A percentile compares a stretch with the other conserved stretches of the same genome.
Evolutionary conservation across 1,140 invertebrate genomes (phyloP).

Genomic region (Pseudomyrmex cubaensis): DNA sequence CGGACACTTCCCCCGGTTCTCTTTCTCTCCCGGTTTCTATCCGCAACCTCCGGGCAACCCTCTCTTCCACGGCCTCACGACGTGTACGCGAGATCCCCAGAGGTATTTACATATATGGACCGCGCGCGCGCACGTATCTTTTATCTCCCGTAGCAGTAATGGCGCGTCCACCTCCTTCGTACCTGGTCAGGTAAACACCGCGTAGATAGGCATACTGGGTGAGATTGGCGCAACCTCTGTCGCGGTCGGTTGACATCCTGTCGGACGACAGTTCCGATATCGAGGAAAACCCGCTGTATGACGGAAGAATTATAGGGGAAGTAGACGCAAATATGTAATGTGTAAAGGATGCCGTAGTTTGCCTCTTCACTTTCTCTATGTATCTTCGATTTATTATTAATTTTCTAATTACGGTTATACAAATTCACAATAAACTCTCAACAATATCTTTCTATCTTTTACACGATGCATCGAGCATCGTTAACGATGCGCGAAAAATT

Average conservation of each 20-base stretch:
- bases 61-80: slow-evolving; percentile 66
- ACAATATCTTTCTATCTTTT: neutral
- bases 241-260: slow-evolving; percentile 40
- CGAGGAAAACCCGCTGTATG: neutral
- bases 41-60: slow-evolving; percentile 63
- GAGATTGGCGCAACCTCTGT: slow-evolving; percentile 65
- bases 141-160: slow-evolving; percentile 80
- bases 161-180: slow-evolving; percentile 74
- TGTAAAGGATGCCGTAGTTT: neutral
- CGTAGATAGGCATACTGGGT: slow-evolving; percentile 73
- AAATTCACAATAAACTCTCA: too few relatives aligned
- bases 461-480: neutral
- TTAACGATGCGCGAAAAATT: slow-evolving; percentile 64
- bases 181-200: slow-evolving; percentile 68
- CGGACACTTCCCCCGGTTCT: slow-evolving; percentile 61
- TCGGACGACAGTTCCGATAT: slow-evolving; percentile 29
- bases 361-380: neutral
- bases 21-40: slow-evolving; percentile 21
- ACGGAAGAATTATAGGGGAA: neutral
- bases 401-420: too few relatives aligned
- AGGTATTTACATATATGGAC: slow-evolving; percentile 85
- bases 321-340: neutral
- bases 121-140: slow-evolving; percentile 77
- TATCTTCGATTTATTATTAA: neutral
- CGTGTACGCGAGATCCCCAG: slow-evolving; percentile 80